Base-by-base conservation (phyloP, 2,797 vertebrate species). In the Enteromius anoplus region DNA sequence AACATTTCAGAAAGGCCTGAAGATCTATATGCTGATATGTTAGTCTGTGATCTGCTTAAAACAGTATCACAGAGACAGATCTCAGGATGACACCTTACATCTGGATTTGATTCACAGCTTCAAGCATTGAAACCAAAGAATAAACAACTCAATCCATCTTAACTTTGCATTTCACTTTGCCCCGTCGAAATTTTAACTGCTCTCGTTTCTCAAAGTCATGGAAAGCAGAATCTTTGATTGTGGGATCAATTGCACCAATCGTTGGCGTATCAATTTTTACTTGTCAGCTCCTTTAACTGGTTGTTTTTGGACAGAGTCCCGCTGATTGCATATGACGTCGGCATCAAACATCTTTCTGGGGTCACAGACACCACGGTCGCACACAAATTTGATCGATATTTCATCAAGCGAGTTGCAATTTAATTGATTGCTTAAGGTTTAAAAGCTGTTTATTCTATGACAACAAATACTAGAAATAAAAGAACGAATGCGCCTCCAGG, bases 181-280 rank as follows among this genome's bases (percentile, higher is more conserved):
- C 53, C 26, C 21, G 71, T 75, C 42, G 0, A 49, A 70, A 64
- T 49, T 66, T 85, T 66, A 84, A 83, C 62, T 49, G 26, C 17
- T 76, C 76, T 82, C 45, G 37, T 84, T 79, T 75, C 69, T 82
- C 80, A 85, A 79, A 82, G 86, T 86, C 75, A 65, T 64, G 75
- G n/a, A 78, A 8, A 75, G 62, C 42, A 32, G 40, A 53, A 32
- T 19, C 51, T 83, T 83, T 75, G 81, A 80, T 83, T 83, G 34
- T 78, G 64, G 34, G 85, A 83, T 86, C 85, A 80, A 86, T 86
- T 53, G 76, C 32, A 4, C 32, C 64, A 62, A 55, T 49, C 60
- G 70, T 76, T 80, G 45, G 19, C 60, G 1, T 73, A 75, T 78
- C 66, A 37, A 75, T 82, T 78, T 62, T 73, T 82, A 40, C 4